Evolutionary conservation across 2,888 invertebrate genomes (phyloP).

Genomic region (Brachyptera risi): DNA sequence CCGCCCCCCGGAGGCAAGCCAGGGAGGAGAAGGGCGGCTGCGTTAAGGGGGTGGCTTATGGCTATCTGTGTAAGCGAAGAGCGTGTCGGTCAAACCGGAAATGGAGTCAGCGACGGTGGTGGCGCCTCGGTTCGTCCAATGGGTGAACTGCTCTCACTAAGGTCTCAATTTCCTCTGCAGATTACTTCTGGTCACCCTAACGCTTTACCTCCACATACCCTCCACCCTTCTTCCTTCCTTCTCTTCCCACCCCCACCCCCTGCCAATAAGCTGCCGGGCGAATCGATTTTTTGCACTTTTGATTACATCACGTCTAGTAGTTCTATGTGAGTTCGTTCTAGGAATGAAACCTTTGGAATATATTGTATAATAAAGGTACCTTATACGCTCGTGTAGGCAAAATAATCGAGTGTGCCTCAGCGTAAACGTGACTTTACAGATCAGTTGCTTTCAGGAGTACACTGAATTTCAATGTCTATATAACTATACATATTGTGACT

Average conservation of each 20-base stretch:
- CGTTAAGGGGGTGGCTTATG: constrained; percentile 41
- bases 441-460: too few relatives aligned
- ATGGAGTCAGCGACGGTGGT: constrained; percentile 24
- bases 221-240: constrained; percentile 20
- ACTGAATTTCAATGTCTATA: too few relatives aligned
- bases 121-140: constrained; percentile 17
- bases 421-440: too few relatives aligned
- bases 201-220: background rate
- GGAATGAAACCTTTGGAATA: too few relatives aligned
- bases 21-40: constrained; percentile 27
- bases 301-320: constrained; percentile 18
- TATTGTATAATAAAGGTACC: too few relatives aligned
- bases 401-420: too few relatives aligned
- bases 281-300: constrained; percentile 22
- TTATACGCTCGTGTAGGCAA: too few relatives aligned
- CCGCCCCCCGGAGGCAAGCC: background rate
- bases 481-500: too few relatives aligned
- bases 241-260: constrained; percentile 3
- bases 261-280: constrained; percentile 34
- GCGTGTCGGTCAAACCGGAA: constrained; percentile 26
- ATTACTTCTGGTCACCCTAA: constrained; percentile 17
- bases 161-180: constrained; percentile 26
- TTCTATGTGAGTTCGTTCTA: too few relatives aligned
- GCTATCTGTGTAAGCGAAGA: constrained; percentile 33
- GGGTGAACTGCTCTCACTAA: constrained; percentile 14